Conservation (phyloP, 2,113 vertebrate species). For the Plectropomus leopardus region DNA sequence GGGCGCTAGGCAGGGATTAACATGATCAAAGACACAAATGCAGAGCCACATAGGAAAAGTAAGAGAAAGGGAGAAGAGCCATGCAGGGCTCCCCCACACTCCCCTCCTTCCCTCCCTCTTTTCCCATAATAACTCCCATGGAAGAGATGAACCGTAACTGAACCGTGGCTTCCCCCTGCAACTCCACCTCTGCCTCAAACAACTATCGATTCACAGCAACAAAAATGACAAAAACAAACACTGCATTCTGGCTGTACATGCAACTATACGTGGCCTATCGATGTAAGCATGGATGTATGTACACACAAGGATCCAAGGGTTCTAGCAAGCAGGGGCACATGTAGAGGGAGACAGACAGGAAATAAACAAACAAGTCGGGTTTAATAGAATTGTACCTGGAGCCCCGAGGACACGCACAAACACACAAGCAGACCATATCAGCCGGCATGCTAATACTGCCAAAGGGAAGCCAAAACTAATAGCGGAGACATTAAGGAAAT, state of each 20-base stretch:
- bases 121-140: conserved; percentile 73
- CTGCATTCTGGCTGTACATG: conserved; percentile 27
- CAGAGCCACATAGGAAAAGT: conserved; percentile 77
- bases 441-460: conserved; percentile 83
- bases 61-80: conserved; percentile 73
- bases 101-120: conserved; percentile 13
- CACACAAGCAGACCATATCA: conserved; percentile 76
- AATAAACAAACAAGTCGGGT: conserved; percentile 79
- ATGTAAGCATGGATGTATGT: conserved; percentile 39
- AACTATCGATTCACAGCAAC: conserved; percentile 65
- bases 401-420: conserved; percentile 69
- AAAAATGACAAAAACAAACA: conserved; percentile 63
- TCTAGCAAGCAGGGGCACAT: conserved; percentile 47
- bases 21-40: conserved; percentile 82
- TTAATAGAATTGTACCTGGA: conserved; percentile 82
- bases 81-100: conserved; percentile 36
- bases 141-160: conserved; percentile 73
- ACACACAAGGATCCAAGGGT: conserved; percentile 22
- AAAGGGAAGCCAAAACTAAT: conserved; percentile 83
- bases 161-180: conserved; percentile 55
- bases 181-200: conserved; percentile 63
- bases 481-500: conserved; percentile 84
- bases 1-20: conserved; percentile 79
- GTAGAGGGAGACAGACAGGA: conserved; percentile 71
- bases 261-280: conserved; percentile 29